Conservation (phyloP, 2,113 vertebrate genomes). For the Anhinga rufa region DNA sequence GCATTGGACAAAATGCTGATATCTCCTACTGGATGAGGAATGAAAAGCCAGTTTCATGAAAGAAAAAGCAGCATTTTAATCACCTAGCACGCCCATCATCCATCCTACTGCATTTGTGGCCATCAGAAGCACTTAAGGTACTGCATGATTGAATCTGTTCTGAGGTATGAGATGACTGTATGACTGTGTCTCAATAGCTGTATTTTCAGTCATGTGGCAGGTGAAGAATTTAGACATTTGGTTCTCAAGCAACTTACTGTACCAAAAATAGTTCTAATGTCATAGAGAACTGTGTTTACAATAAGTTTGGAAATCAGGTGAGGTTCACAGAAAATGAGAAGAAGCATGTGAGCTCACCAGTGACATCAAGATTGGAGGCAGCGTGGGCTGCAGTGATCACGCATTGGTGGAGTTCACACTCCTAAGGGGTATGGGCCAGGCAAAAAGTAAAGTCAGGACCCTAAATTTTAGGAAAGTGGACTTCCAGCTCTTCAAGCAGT, state of each 20-base stretch:
- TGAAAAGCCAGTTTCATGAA: neutral
- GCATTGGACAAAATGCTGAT: neutral
- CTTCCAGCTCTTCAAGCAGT: too few species aligned
- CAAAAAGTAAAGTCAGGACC: too few species aligned
- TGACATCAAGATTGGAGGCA: too few species aligned
- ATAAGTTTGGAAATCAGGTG: neutral
- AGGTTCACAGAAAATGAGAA: neutral
- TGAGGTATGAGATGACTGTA: neutral
- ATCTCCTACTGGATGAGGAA: neutral
- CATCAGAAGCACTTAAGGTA: neutral
- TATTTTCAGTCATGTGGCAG: neutral
- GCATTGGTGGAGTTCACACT: too few species aligned
- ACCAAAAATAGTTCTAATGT: neutral
- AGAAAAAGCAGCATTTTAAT: neutral
- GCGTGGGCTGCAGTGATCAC: too few species aligned
- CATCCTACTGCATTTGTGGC: neutral
- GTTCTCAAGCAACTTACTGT: neutral
- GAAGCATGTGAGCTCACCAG: neutral
- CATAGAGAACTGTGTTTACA: neutral
- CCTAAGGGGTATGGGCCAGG: too few species aligned
- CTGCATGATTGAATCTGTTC: neutral
- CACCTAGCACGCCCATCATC: neutral
- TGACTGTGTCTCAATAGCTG: neutral
- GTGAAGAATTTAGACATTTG: neutral
- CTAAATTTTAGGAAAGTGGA: too few species aligned